A percentile compares a stretch with the other conserved stretches of the same genome.
phyloP scores from a whole-genome alignment of 2,113 vertebrate genomes.

The Illadopsis cleaveri region DNA sequence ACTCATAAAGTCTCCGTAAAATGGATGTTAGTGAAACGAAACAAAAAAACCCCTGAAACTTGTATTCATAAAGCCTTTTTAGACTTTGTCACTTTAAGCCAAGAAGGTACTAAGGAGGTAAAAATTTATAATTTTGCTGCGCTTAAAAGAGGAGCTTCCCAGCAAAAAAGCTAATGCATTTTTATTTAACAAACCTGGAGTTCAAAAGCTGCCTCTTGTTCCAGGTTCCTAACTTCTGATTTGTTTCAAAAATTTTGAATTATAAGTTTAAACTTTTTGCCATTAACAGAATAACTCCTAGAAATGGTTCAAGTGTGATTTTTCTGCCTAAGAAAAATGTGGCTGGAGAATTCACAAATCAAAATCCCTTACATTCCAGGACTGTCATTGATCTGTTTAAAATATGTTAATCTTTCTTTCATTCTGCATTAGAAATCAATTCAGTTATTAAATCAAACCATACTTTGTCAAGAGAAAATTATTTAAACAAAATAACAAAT shows the following conservation, averaged over 20 bases:
- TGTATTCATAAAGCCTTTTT: slow-evolving; percentile 25
- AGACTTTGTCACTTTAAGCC: background rate
- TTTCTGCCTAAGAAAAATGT: background rate
- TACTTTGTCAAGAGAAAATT: background rate
- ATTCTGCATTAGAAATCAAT: background rate
- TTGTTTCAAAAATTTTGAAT: background rate
- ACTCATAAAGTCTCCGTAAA: slow-evolving; percentile 65
- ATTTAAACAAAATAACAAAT: background rate
- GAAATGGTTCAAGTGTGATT: background rate
- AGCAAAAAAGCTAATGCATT: background rate
- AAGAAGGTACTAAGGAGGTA: background rate
- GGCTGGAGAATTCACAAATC: background rate
- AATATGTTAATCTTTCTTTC: background rate
- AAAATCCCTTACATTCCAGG: background rate
- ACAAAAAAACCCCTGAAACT: background rate
- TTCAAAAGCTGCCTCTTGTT: background rate
- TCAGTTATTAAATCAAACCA: background rate
- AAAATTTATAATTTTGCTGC: background rate
- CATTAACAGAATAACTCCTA: background rate
- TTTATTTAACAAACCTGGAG: background rate
- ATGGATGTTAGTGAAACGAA: slow-evolving; percentile 16
- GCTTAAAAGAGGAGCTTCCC: background rate
- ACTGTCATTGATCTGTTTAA: background rate
- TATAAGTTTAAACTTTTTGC: background rate
- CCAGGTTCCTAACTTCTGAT: background rate